phyloP scores from a whole-genome alignment of 2,888 invertebrate genomes.

The Nasonia oneida region DNA sequence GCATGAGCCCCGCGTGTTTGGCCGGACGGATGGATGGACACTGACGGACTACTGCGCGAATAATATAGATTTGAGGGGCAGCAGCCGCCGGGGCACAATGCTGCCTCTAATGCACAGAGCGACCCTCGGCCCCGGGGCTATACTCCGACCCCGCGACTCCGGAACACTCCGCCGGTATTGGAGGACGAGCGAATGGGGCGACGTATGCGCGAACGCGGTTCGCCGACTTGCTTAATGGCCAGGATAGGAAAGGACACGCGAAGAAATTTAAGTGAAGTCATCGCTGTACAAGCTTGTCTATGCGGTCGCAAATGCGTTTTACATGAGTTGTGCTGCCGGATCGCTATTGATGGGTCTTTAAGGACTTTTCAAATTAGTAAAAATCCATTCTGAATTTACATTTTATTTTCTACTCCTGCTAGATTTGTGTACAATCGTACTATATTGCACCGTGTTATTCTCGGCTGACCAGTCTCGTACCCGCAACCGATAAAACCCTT shows the following conservation, averaged over 20 bases:
- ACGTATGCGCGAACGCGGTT: neutral
- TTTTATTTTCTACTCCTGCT: neutral
- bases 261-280: slow-evolving; percentile 53
- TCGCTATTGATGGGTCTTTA: slow-evolving; percentile 55
- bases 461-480: neutral
- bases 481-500: slow-evolving; percentile 6
- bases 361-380: slow-evolving; percentile 14
- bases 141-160: neutral
- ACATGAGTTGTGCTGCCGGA: neutral
- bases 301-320: slow-evolving; percentile 6
- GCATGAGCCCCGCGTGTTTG: slow-evolving; percentile 26
- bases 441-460: neutral
- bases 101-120: slow-evolving; percentile 76
- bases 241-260: neutral
- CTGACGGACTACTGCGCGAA: slow-evolving; percentile 77
- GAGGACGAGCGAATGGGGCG: neutral
- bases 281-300: neutral
- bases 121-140: slow-evolving; percentile 68
- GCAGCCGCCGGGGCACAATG: slow-evolving; percentile 72
- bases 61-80: slow-evolving; percentile 76
- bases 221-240: neutral
- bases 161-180: neutral
- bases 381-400: neutral
- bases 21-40: slow-evolving; percentile 65
- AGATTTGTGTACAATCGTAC: slow-evolving; percentile 34